phyloP scores from a whole-genome alignment of 23 tunicate genomes.

The Trididemnum miniatum region DNA sequence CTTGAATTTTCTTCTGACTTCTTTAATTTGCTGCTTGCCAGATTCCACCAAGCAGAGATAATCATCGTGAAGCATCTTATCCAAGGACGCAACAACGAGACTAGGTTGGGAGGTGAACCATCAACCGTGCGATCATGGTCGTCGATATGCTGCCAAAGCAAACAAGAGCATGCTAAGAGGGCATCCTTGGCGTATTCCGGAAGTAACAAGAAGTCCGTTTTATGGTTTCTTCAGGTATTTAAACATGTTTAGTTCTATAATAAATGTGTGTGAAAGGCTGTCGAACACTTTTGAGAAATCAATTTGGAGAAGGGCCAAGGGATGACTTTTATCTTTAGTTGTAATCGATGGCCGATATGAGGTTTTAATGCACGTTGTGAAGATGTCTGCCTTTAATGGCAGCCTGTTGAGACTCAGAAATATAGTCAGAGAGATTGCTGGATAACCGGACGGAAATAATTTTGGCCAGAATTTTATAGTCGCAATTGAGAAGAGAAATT shows the following conservation, averaged over 20 bases:
- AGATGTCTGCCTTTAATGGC: neutral
- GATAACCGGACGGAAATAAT: neutral
- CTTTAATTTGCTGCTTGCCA: no score
- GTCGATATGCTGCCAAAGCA: neutral
- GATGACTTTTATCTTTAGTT: neutral
- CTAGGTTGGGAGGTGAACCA: no score
- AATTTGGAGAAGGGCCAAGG: neutral
- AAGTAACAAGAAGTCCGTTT: no score
- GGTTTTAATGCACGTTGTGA: neutral
- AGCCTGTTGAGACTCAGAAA: neutral
- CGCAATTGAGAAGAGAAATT: neutral
- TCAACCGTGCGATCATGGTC: no score
- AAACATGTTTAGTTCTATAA: neutral
- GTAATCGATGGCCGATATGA: neutral
- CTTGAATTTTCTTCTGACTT: no score
- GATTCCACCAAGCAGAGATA: no score
- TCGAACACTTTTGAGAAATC: slow-evolving; percentile 6
- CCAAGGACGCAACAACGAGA: no score
- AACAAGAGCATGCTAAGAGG: neutral
- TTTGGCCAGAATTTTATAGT: slow-evolving; percentile 7
- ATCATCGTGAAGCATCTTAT: no score
- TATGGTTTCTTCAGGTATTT: no score
- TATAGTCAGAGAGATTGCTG: neutral
- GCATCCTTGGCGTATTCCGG: neutral
- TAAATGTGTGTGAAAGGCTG: neutral